Conservation (phyloP, 2,113 vertebrate species). For the Hydrolagus affinis region DNA sequence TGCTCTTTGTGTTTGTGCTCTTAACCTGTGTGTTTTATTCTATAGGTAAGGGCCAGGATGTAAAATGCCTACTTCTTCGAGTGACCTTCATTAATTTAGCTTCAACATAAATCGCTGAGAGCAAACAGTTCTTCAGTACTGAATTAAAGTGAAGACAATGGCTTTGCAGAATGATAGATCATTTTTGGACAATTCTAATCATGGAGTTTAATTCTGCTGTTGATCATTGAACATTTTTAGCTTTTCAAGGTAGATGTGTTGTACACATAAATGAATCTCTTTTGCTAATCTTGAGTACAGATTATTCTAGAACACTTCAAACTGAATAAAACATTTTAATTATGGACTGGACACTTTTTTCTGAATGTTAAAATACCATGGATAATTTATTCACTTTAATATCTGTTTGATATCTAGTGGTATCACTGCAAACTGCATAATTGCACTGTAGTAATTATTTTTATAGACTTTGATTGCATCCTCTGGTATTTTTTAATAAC, state of each 20-base stretch:
- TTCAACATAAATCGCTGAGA: neutral
- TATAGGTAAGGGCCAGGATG: slow-evolving; percentile 15
- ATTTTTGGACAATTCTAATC: neutral
- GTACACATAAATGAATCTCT: neutral
- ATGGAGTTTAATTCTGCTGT: neutral
- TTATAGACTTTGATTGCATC: neutral
- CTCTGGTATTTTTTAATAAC: neutral
- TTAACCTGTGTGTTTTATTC: slow-evolving; percentile 26
- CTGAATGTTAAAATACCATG: neutral
- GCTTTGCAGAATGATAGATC: neutral
- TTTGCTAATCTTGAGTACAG: neutral
- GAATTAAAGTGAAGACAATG: slow-evolving; percentile 28
- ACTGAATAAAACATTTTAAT: neutral
- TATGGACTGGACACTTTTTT: neutral
- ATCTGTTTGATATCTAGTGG: neutral
- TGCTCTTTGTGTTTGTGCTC: slow-evolving; percentile 12
- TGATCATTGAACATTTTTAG: neutral
- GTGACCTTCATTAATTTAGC: slow-evolving; percentile 26
- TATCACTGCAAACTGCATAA: neutral
- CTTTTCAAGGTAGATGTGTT: neutral
- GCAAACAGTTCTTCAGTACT: slow-evolving; percentile 28
- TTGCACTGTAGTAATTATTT: neutral
- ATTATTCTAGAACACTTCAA: neutral
- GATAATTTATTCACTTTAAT: neutral
- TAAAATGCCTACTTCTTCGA: slow-evolving; percentile 16